Evolutionary conservation across 2,888 invertebrate species (phyloP).

Genomic region (Mechanitis messenoides): DNA sequence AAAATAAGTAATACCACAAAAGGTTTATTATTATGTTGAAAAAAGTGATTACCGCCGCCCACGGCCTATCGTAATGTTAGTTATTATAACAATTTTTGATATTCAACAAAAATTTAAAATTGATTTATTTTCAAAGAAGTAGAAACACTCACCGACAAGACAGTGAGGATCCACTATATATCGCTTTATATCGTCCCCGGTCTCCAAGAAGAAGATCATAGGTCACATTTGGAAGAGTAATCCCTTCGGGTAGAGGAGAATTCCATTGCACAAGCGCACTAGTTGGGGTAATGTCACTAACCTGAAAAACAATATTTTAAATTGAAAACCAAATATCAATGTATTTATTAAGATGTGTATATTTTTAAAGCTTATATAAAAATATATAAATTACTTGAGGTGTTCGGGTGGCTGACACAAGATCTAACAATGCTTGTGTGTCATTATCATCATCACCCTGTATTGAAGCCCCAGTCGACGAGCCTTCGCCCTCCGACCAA

Average conservation of each 20-base stretch:
- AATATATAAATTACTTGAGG: conserved; percentile 75
- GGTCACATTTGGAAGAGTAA: conserved; percentile 65
- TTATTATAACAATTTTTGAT: too few species aligned
- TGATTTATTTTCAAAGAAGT: not conserved
- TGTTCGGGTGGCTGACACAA: conserved; percentile 84
- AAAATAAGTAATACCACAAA: not conserved
- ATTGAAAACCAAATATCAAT: not conserved
- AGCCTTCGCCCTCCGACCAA: conserved; percentile 85
- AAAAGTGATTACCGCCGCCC: too few species aligned
- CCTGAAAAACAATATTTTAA: conserved; percentile 61
- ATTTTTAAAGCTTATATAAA: too few species aligned
- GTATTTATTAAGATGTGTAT: not conserved
- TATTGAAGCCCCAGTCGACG: conserved; percentile 83
- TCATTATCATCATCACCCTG: conserved; percentile 85
- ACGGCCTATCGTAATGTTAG: too few species aligned
- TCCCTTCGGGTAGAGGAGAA: conserved; percentile 74
- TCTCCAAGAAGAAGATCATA: conserved; percentile 90
- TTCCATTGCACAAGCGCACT: conserved; percentile 92
- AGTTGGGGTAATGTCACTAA: conserved; percentile 87
- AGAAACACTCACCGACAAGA: conserved; percentile 78
- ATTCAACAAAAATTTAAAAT: too few species aligned
- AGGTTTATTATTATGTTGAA: too few species aligned
- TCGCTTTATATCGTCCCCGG: conserved; percentile 89
- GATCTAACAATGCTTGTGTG: conserved; percentile 81
- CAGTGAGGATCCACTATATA: conserved; percentile 86